Evolutionary conservation across 53 echinoderm and acorn worm genomes (phyloP), one percentile per base, ranked within the genome.

Genomic region (Echinometra lucunter): DNA sequence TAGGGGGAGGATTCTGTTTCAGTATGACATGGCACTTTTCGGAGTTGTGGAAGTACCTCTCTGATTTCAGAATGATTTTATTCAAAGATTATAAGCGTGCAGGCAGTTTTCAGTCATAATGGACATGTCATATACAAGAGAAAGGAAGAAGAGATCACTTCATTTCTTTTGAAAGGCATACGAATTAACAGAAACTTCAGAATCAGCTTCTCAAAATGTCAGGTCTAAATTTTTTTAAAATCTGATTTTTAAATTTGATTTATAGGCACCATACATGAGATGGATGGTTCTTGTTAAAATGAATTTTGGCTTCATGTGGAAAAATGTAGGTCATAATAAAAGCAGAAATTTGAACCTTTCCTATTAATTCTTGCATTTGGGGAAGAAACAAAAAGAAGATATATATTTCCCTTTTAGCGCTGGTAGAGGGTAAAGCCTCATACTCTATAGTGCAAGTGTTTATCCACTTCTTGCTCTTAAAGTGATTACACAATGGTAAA

Each of bases 1-100:
- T 85, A 85, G 85, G 85, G 78, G 45, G 11, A 85, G 11, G 47
- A 85, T 85, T 85, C 49, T 28, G 13, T 85, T 85, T 47, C 85
- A n/a, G 49, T 47, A 85, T 85, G 85, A 85, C 49, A 85, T 27
- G 45, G 45, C 85, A 85, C n/a, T 49, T 85, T 85, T 53, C 18
- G 19, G 21, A 78, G 42, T 38, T 42, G 42, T 35, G 85, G n/a
- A n/a, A 49, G n/a, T 28, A 47, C 12, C n/a, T 47, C 53, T 85
- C 85, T n/a, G 85, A 45, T 85, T 49, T 85, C 85, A 49, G 13
- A 9, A 49, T 85, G 49, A 85, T 85, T 85, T 28, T 85, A n/a
- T 45, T 85, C n/a, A 28, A 85, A 47, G 18, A n/a, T n/a, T 8
- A 35, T 85, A 85, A 85, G n/a, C 49, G 45, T 85, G 28, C 53